Percentiles rank a stretch among this genome's conserved stretches.
Evolutionary conservation across 2,888 invertebrate species (phyloP).

Genomic region (Strigamia maritima): DNA sequence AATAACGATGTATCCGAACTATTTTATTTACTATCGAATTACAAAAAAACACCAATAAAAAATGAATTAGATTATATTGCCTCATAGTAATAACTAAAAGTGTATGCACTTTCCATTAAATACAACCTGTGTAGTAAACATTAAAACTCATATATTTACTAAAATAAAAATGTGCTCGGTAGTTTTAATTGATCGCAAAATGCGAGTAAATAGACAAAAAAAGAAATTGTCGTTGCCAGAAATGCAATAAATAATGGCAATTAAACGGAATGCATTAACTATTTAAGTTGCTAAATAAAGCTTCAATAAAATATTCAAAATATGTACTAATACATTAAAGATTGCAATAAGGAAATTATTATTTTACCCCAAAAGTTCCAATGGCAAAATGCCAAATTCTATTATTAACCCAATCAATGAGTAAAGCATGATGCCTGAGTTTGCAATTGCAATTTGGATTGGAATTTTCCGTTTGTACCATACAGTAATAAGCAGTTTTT

Average conservation of each 20-base stretch:
- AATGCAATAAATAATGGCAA: too few relatives aligned
- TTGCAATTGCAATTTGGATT: conserved; percentile 15
- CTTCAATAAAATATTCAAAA: neutral
- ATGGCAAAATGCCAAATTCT: neutral
- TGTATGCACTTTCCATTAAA: too few relatives aligned
- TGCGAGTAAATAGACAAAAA: too few relatives aligned
- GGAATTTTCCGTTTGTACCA: neutral
- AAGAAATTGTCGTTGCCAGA: too few relatives aligned
- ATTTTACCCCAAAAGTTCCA: neutral
- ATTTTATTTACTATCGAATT: neutral
- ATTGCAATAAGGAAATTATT: conserved; percentile 15
- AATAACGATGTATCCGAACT: neutral
- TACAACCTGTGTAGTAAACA: too few relatives aligned
- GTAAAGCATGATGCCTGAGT: neutral
- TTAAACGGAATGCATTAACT: neutral
- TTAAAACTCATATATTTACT: too few relatives aligned
- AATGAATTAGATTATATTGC: neutral
- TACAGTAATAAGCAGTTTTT: neutral
- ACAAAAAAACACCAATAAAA: neutral
- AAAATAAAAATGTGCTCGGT: too few relatives aligned
- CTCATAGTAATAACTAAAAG: too few relatives aligned
- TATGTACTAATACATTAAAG: neutral
- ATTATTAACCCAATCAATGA: conserved; percentile 2
- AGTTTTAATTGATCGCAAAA: too few relatives aligned
- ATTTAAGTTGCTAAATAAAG: neutral